Conservation (phyloP, 2,888 invertebrate species). For the Uropetala carovei region DNA sequence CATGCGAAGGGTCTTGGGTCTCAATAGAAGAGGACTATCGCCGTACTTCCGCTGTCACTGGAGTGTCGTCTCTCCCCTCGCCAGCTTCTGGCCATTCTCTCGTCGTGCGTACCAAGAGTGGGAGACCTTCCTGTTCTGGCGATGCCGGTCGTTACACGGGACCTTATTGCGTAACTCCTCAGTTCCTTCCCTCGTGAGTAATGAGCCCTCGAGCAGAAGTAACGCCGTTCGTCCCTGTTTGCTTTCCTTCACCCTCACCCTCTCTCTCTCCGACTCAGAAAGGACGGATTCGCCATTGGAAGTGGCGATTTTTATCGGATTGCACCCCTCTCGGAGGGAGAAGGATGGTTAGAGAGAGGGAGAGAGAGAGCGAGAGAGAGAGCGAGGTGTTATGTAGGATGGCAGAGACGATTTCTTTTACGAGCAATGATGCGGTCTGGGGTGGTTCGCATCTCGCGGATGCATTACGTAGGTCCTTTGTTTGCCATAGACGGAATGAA, state of each 20-base stretch:
- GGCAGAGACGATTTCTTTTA: too few species aligned
- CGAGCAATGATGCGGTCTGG: too few species aligned
- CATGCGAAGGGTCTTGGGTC: not conserved
- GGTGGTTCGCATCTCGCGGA: too few species aligned
- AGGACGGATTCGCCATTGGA: not conserved
- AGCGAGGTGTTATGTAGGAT: too few species aligned
- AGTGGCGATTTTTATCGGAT: too few species aligned
- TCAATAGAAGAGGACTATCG: too few species aligned
- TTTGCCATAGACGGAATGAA: too few species aligned
- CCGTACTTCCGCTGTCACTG: not conserved
- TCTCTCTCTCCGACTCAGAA: not conserved
- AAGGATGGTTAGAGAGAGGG: too few species aligned
- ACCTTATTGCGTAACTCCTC: not conserved
- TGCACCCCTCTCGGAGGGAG: too few species aligned
- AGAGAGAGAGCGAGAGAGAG: too few species aligned
- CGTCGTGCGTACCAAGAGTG: not conserved
- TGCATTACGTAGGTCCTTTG: too few species aligned
- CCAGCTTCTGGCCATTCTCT: not conserved
- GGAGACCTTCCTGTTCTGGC: not conserved
- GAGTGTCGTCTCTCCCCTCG: not conserved
- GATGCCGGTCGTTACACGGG: conserved; percentile 28
- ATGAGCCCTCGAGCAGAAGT: not conserved
- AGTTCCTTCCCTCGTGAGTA: not conserved
- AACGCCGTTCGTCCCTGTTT: not conserved
- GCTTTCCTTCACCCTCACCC: not conserved